Conservation (phyloP, 1,140 invertebrate genomes). For the Hesperophylax magnus region DNA sequence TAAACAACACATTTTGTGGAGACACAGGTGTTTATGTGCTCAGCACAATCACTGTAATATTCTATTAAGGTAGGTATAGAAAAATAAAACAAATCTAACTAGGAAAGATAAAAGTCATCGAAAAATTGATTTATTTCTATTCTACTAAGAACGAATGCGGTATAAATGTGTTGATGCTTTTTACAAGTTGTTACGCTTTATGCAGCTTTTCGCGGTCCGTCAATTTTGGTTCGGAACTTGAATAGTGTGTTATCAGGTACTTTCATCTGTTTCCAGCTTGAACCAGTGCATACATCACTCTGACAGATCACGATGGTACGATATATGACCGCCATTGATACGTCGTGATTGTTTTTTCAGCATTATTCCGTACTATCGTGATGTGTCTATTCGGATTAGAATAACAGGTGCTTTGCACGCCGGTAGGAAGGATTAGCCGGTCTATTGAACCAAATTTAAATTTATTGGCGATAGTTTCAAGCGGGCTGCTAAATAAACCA, state of each 20-base stretch:
- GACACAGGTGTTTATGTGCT: slow-evolving; percentile 35
- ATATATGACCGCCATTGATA: slow-evolving; percentile 31
- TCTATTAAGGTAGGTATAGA: not conserved
- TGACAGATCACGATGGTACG: slow-evolving; percentile 48
- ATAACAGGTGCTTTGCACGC: slow-evolving; percentile 43
- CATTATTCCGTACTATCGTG: slow-evolving; percentile 42
- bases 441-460: not conserved
- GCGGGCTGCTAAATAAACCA: not conserved
- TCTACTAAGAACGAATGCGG: too few relatives aligned
- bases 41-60: slow-evolving; percentile 21
- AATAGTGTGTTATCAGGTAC: slow-evolving; percentile 31
- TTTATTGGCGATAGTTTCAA: slow-evolving; percentile 13
- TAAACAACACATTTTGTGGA: not conserved
- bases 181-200: not conserved
- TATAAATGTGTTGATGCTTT: not conserved
- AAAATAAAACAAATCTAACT: too few relatives aligned
- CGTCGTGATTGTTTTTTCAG: slow-evolving; percentile 29
- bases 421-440: slow-evolving; percentile 15
- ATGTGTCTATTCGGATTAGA: slow-evolving; percentile 43
- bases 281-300: slow-evolving; percentile 41
- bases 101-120: too few relatives aligned
- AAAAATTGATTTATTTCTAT: too few relatives aligned
- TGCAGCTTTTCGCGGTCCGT: too few relatives aligned
- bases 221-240: too few relatives aligned
- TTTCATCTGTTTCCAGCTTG: slow-evolving; percentile 49